A percentile compares a stretch with the other conserved stretches of the same genome.
Conservation (phyloP, 2,888 invertebrate species). For the Spilosoma lubricipeda region DNA sequence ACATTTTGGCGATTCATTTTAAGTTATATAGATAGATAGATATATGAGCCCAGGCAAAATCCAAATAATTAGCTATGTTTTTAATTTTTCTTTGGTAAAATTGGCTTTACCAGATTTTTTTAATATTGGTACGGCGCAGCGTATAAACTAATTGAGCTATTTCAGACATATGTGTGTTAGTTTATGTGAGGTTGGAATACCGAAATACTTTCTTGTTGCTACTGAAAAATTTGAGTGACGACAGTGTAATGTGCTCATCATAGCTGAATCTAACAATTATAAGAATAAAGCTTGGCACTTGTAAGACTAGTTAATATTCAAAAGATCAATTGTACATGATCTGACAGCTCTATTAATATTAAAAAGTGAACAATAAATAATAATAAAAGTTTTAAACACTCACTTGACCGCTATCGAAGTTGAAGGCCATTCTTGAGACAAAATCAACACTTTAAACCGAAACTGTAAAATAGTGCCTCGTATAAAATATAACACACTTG, state of each 20-base stretch:
- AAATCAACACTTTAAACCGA: slow-evolving; percentile 34
- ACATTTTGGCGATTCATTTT: no score
- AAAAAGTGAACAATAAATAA: neutral
- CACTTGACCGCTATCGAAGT: slow-evolving; percentile 82
- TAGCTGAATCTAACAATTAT: neutral
- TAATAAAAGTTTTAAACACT: slow-evolving; percentile 50
- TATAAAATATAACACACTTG: slow-evolving; percentile 59
- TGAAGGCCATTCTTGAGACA: slow-evolving; percentile 69
- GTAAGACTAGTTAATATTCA: neutral
- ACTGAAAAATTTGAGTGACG: neutral
- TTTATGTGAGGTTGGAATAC: neutral
- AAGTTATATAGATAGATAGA: no score
- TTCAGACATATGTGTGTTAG: neutral
- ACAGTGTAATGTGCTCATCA: neutral
- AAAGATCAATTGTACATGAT: neutral
- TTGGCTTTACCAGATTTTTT: neutral
- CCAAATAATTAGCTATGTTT: neutral
- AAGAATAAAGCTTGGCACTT: neutral
- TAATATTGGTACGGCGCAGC: neutral
- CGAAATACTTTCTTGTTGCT: neutral
- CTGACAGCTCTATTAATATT: neutral
- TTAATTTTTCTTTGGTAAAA: neutral
- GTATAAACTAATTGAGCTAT: neutral
- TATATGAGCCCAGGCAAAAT: neutral
- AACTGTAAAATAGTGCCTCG: slow-evolving; percentile 22